Conservation (phyloP, 1,140 invertebrate species). For the Brachionus plicatilis region DNA sequence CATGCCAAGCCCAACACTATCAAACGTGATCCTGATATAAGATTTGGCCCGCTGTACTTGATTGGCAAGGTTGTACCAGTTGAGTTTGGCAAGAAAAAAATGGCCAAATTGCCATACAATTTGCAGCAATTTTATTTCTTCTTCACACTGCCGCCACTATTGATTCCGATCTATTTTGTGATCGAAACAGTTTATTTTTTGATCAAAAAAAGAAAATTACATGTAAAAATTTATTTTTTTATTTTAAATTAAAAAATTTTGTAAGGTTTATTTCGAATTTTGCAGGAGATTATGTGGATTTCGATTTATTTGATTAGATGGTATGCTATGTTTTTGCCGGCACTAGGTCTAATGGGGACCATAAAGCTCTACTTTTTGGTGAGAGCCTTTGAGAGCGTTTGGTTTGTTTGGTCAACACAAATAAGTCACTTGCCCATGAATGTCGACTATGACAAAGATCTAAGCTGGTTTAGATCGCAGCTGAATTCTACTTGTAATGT, state of each 20-base stretch:
- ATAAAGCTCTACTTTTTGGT: slow-evolving; percentile 14
- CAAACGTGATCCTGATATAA: slow-evolving; percentile 52
- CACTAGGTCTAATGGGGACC: slow-evolving; percentile 35
- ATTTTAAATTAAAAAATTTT: not conserved
- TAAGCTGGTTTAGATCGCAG: slow-evolving; percentile 48
- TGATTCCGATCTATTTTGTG: slow-evolving; percentile 5
- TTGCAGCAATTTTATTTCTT: slow-evolving; percentile 45
- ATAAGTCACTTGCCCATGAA: slow-evolving; percentile 55
- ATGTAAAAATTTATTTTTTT: not conserved
- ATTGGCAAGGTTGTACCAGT: slow-evolving; percentile 45
- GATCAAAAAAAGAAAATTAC: not conserved
- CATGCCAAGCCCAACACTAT: slow-evolving; percentile 56
- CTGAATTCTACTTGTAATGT: slow-evolving; percentile 46
- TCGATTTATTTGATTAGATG: slow-evolving; percentile 28
- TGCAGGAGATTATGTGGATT: not conserved
- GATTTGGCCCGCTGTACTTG: slow-evolving; percentile 49
- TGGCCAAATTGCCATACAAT: slow-evolving; percentile 44
- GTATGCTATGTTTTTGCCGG: not conserved
- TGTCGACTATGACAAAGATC: slow-evolving; percentile 47
- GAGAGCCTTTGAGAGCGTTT: slow-evolving; percentile 46
- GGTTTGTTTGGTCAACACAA: slow-evolving; percentile 55
- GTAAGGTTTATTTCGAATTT: not conserved
- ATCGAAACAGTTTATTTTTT: not conserved
- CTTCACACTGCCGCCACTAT: slow-evolving; percentile 22
- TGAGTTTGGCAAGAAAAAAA: slow-evolving; percentile 38